Evolutionary conservation across 35 echinoderm and acorn worm species (phyloP).

Genomic region (Heliocidaris tuberculata): DNA sequence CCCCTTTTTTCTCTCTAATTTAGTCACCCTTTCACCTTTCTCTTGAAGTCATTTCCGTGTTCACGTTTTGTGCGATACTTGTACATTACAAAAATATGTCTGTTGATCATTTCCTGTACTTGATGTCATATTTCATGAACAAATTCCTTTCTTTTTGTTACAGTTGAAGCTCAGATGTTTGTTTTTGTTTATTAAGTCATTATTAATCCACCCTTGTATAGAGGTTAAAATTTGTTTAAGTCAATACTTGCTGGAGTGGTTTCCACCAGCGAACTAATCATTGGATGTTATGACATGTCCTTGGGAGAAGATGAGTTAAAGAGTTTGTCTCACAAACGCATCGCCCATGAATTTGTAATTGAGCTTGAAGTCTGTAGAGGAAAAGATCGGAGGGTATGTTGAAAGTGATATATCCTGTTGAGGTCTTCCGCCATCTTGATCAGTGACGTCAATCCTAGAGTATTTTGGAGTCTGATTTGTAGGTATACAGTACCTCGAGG

Average conservation of each 20-base stretch:
- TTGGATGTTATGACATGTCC: not conserved
- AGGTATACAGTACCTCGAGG: not conserved
- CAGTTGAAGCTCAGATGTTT: too few species aligned
- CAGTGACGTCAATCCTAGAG: not conserved
- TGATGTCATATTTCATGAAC: not conserved
- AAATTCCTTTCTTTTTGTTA: too few species aligned
- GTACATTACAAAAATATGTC: too few species aligned
- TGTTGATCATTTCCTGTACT: not conserved
- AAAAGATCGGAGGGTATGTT: constrained; percentile 20
- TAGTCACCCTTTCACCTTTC: too few species aligned
- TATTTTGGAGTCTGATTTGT: not conserved
- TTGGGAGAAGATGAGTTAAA: not conserved
- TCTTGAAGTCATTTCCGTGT: too few species aligned
- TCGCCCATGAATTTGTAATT: not conserved
- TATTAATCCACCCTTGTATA: too few species aligned
- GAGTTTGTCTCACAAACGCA: not conserved
- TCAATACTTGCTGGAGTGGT: too few species aligned
- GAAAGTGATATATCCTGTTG: constrained; percentile 36
- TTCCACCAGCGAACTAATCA: too few species aligned
- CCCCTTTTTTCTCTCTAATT: too few species aligned
- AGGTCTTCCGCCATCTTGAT: not conserved
- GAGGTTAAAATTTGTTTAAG: too few species aligned
- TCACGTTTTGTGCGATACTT: too few species aligned
- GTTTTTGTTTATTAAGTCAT: too few species aligned
- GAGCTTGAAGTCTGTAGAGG: constrained; percentile 25